Evolutionary conservation across 2,888 invertebrate genomes (phyloP).

Genomic region (Apotomis betuletana): DNA sequence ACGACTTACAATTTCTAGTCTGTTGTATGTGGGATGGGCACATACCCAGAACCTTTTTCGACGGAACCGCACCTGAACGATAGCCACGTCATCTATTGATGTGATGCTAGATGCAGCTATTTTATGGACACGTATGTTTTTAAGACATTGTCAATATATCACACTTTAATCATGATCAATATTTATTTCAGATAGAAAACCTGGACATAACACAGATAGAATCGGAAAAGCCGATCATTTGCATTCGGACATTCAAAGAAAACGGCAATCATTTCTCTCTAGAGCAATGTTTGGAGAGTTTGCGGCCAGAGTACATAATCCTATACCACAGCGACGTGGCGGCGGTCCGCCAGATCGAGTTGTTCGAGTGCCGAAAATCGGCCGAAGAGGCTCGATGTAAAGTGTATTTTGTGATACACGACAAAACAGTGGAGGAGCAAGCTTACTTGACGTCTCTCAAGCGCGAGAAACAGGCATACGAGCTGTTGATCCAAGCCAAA

Average conservation of each 20-base stretch:
- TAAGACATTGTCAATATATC: too few relatives aligned
- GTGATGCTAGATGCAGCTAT: too few relatives aligned
- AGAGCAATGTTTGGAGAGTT: constrained; percentile 86
- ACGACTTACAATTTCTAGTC: too few relatives aligned
- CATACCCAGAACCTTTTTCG: too few relatives aligned
- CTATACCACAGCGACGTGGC: constrained; percentile 95
- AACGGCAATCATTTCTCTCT: constrained; percentile 88
- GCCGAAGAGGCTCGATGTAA: constrained; percentile 80
- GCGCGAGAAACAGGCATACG: constrained; percentile 97
- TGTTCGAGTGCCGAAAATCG: constrained; percentile 87
- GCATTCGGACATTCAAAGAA: constrained; percentile 91
- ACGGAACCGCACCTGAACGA: too few relatives aligned
- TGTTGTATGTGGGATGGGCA: too few relatives aligned
- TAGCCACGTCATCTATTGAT: too few relatives aligned
- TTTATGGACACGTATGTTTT: too few relatives aligned
- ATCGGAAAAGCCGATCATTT: constrained; percentile 86
- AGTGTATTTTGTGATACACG: constrained; percentile 95
- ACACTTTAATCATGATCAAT: not conserved
- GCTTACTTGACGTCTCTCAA: constrained; percentile 95
- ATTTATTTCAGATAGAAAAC: constrained; percentile 84
- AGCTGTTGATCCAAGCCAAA: constrained; percentile 95
- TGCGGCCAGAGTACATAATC: constrained; percentile 91
- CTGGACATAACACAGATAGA: constrained; percentile 86
- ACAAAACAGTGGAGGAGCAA: constrained; percentile 98
- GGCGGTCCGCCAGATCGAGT: constrained; percentile 95